Conservation (phyloP, 1,140 invertebrate species). For the Medauroidea extradentata region DNA sequence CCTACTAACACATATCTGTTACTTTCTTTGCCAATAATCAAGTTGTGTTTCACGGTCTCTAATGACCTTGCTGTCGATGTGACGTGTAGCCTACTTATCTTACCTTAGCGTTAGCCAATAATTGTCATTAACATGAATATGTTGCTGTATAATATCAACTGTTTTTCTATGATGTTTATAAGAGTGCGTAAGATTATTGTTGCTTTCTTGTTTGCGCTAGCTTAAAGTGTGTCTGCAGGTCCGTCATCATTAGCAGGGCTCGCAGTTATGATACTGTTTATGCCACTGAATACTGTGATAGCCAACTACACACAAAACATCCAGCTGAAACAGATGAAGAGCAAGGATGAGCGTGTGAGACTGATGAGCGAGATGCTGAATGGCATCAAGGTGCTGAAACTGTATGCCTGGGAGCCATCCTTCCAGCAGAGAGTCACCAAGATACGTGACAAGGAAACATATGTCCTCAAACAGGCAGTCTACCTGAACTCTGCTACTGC, state of each 20-base stretch:
- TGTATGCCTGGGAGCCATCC: slow-evolving; percentile 89
- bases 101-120: too few relatives aligned
- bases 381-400: slow-evolving; percentile 63
- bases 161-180: too few relatives aligned
- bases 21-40: too few relatives aligned
- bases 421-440: slow-evolving; percentile 80
- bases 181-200: too few relatives aligned
- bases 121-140: too few relatives aligned
- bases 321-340: slow-evolving; percentile 86
- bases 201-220: too few relatives aligned
- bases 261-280: slow-evolving; percentile 87
- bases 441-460: slow-evolving; percentile 79
- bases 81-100: too few relatives aligned
- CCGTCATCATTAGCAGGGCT: slow-evolving; percentile 85
- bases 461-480: slow-evolving; percentile 75
- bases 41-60: too few relatives aligned
- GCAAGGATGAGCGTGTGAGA: slow-evolving; percentile 88
- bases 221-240: too few relatives aligned
- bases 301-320: slow-evolving; percentile 77
- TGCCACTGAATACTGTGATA: slow-evolving; percentile 85
- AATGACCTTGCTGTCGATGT: too few relatives aligned
- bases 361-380: slow-evolving; percentile 81
- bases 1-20: too few relatives aligned
- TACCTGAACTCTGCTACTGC: slow-evolving; percentile 86
- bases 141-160: too few relatives aligned